Conservation (phyloP, 64 coral and sea anemone species). For the Stichodactyla mertensii region DNA sequence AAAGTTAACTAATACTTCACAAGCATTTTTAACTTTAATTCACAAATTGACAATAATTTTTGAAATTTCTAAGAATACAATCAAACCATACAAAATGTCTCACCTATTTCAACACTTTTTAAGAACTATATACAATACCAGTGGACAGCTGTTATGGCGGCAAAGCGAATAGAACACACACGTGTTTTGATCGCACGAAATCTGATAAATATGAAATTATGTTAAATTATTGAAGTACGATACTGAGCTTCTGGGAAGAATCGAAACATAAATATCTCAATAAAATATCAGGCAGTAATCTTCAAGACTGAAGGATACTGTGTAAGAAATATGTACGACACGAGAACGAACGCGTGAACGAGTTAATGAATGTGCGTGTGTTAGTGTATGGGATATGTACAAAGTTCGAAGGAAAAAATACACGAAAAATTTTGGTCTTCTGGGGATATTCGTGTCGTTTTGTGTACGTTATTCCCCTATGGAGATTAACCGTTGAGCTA, state of each 20-base stretch:
- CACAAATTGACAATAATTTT: neutral
- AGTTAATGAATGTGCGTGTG: neutral
- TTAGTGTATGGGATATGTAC: no score
- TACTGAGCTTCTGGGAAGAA: neutral
- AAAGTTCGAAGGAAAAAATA: no score
- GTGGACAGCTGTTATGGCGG: neutral
- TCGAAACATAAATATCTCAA: neutral
- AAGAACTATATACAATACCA: neutral
- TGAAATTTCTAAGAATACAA: neutral
- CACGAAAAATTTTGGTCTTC: no score
- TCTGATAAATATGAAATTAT: neutral
- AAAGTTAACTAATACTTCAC: neutral
- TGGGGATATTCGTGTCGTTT: no score
- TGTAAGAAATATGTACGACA: neutral
- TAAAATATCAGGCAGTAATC: neutral
- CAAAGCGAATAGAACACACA: neutral
- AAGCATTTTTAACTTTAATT: neutral
- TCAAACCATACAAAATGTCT: neutral
- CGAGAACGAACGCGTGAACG: neutral
- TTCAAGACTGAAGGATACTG: neutral
- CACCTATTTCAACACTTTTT: neutral
- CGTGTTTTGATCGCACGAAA: neutral
- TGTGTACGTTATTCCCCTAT: no score
- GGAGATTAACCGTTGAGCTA: no score
- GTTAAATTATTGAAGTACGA: neutral